Base-by-base conservation (phyloP, 92 coral and sea anemone genomes). In the Parazoanthus darwini region DNA sequence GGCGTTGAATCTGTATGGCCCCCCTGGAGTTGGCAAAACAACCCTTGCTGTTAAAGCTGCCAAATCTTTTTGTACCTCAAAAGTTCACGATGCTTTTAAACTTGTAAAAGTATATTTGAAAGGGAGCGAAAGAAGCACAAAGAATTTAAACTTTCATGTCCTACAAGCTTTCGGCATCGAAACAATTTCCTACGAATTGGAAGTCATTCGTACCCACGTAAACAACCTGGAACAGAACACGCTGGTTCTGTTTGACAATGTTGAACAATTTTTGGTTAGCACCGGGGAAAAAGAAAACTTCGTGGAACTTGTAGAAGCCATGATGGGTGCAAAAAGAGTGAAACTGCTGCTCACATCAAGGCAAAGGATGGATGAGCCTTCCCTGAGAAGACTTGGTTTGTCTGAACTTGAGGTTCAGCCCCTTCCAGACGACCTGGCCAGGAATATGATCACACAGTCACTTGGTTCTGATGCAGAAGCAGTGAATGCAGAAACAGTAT, bases 1-100 rank as follows among this genome's bases (percentile, higher is more conserved):
- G 0, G 92, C 91, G 4, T 82, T 94, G 23, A 92, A 92, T 83
- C 86, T 92, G 80, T 90, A 77, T 72, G 97, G 97, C 3, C 89
- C 89, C 29, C 90, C 94, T 8, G 97, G 97, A 3, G 94, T 94
- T 14, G 97, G 97, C 26, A 94, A 94, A 73, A 94, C 97, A 77
- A 92, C 91, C 0, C 88, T 94, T 51, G 97, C 97, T 10, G 50
- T 85, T 67, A 90, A 91, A 67, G 75, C 58, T 8, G 86, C 86
- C 20, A 81, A 36, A 22, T 33, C 74, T 5, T 63, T 59, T 65
- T 81, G 86, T 37, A 26, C 16, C 1, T 79, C 44, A 79, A 65
- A 9, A 29, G 72, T 58, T 7, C 22, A 56, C 29, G 68, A 13
- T 14, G 22, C 73, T 8, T 81, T 81, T 63, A 13, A 20, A 15